Evolutionary conservation across 2,113 vertebrate species (phyloP).

Genomic region (Cepphus grylle): DNA sequence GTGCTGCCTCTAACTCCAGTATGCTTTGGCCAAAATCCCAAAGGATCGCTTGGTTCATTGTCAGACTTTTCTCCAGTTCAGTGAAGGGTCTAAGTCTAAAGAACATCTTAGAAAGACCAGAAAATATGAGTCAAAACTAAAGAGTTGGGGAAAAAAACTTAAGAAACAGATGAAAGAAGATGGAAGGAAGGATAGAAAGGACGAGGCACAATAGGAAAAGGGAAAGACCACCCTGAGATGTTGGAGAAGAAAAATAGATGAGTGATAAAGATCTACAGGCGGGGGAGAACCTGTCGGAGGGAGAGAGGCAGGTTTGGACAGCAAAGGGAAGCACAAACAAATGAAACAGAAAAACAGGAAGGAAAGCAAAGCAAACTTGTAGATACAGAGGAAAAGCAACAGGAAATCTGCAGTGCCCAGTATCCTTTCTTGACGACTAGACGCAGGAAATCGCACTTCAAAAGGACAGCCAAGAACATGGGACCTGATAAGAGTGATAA

Average conservation of each 20-base stretch:
- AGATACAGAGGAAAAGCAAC: constrained; percentile 40
- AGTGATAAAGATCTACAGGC: constrained; percentile 5
- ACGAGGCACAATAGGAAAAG: background rate
- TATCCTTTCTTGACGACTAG: constrained; percentile 31
- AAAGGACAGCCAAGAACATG: constrained; percentile 13
- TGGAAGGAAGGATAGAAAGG: background rate
- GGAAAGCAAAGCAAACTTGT: constrained; percentile 11
- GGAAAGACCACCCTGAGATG: background rate
- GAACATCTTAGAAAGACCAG: background rate
- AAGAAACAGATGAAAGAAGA: background rate
- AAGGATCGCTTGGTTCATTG: background rate
- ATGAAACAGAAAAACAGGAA: constrained; percentile 63
- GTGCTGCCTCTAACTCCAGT: background rate
- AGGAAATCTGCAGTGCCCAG: constrained; percentile 44
- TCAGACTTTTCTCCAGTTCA: background rate
- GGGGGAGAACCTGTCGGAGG: background rate
- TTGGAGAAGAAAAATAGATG: background rate
- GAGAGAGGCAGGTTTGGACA: background rate
- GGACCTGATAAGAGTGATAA: constrained; percentile 38
- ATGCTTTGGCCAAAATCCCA: background rate
- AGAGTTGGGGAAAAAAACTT: background rate
- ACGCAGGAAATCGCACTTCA: constrained; percentile 53
- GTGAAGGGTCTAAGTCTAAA: background rate
- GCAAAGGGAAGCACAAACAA: constrained; percentile 53
- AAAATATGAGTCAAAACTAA: background rate